phyloP scores from a whole-genome alignment of 2,888 invertebrate species.

The Nebria brevicollis region DNA sequence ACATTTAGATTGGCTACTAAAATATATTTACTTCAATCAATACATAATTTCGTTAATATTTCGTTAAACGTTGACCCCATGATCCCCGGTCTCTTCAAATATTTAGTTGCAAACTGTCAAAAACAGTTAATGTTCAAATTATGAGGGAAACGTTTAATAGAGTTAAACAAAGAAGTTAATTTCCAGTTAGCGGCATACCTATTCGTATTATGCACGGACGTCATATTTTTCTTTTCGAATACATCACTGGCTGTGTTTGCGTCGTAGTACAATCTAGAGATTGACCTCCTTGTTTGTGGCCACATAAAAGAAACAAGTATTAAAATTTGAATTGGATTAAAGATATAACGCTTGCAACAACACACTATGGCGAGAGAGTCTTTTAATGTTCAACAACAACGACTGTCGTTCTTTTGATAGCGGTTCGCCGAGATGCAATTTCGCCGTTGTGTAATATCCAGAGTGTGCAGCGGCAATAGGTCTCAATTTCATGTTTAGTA shows the following conservation, averaged over 20 bases:
- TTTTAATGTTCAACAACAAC: constrained; percentile 15
- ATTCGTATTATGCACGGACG: too few relatives aligned
- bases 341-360: neutral
- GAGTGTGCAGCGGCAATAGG: constrained; percentile 36
- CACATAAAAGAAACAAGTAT: neutral
- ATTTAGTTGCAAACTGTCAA: neutral
- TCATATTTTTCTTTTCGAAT: too few relatives aligned
- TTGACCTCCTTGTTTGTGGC: neutral
- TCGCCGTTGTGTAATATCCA: constrained; percentile 28
- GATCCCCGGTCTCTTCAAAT: neutral
- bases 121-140: neutral
- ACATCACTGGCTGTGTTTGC: neutral
- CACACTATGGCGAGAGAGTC: neutral
- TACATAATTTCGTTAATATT: too few relatives aligned
- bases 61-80: neutral
- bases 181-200: neutral
- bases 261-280: neutral
- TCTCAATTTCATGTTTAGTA: constrained; percentile 50
- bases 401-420: constrained; percentile 25
- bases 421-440: constrained; percentile 32
- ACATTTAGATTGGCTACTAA: too few relatives aligned
- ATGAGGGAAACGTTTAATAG: neutral
- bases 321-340: neutral
- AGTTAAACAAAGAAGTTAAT: neutral
- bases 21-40: too few relatives aligned